A percentile compares a stretch with the other conserved stretches of the same genome.
These are phyloP conservation scores for Ianthella basta DNA, from an alignment of 37 sponge, comb jelly and placozoan genomes.

Conservation along the genomic window DNA sequence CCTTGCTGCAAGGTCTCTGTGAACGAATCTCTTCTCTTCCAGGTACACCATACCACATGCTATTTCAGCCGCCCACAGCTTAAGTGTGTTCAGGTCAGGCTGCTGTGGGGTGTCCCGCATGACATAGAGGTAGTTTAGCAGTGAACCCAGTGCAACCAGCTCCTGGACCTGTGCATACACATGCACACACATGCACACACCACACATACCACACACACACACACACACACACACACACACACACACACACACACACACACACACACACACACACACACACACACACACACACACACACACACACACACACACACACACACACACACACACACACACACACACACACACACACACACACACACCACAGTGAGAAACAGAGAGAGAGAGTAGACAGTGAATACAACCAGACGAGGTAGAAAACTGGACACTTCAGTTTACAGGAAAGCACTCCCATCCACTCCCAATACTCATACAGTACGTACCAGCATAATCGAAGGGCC, in stretches of 20 bases:
- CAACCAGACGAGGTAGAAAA: neutral
- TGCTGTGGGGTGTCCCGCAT: slow-evolving; percentile 43
- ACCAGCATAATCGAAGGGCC: slow-evolving; percentile 84
- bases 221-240: neutral
- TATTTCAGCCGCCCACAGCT: slow-evolving; percentile 95
- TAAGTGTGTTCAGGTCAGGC: slow-evolving; percentile 62
- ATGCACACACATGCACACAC: neutral
- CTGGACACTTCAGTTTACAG: no score
- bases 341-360: slow-evolving; percentile 25
- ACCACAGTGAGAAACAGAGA: no score
- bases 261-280: neutral
- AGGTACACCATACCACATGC: slow-evolving; percentile 94
- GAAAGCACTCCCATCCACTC: no score
- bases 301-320: neutral
- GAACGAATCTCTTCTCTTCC: slow-evolving; percentile 91
- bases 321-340: neutral
- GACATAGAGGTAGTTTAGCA: slow-evolving; percentile 86
- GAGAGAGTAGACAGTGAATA: neutral
- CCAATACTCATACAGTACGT: neutral
- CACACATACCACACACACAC: neutral
- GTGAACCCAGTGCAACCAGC: slow-evolving; percentile 76
- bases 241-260: neutral
- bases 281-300: neutral
- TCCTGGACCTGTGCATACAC: slow-evolving; percentile 73
- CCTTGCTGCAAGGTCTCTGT: slow-evolving; percentile 94